Base-by-base conservation (phyloP, 2,113 vertebrate species). In the Delphinapterus leucas region DNA sequence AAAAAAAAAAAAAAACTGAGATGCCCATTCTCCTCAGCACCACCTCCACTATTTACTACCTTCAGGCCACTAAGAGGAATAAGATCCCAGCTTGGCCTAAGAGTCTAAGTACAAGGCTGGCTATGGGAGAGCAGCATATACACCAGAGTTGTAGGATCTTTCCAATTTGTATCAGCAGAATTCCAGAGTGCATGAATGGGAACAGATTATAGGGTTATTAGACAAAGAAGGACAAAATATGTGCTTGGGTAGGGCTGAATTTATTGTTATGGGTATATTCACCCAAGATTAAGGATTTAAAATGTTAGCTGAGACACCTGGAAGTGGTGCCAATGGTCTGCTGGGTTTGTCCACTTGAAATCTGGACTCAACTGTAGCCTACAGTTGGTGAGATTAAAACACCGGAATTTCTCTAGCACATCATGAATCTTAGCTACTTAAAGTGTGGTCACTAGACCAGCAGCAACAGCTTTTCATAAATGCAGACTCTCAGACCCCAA, bases 221-320 rank as follows among this genome's bases (percentile, higher is more conserved):
- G 53, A 76, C 36, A 44, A 85, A 74, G 55, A 79, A 20, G 21
- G 15, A 88, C 20, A 92, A 92, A 60, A 41, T 73, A 70, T 38
- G 10, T 76, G 67, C 31, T 47, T 90, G 36, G 20, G 11, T 31
- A 79, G n/a, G 26, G 28, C 55, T 93, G 8, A 73, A 71, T 36
- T 86, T 65, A 77, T 11, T 77, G 33, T 17, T 88, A 88, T 6
- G 9, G 33, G 14, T 26, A 95, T 17, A 71, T 41, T 95, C 44
- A 86, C 80, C n/a, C 49, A 55, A 87, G n/a, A 91, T 20, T 61
- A 53, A n/a, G 61, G 74, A 63, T 93, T 97, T 93, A 68, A 68
- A 88, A 67, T 60, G 23, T 79, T 60, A 61, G 47, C 61, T 83
- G 25, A 88, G 41, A 73, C 36, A 92, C 4, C 18, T 67, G 36